Base-by-base conservation (phyloP, 2,888 invertebrate species). In the Amblyjoppa proteus region DNA sequence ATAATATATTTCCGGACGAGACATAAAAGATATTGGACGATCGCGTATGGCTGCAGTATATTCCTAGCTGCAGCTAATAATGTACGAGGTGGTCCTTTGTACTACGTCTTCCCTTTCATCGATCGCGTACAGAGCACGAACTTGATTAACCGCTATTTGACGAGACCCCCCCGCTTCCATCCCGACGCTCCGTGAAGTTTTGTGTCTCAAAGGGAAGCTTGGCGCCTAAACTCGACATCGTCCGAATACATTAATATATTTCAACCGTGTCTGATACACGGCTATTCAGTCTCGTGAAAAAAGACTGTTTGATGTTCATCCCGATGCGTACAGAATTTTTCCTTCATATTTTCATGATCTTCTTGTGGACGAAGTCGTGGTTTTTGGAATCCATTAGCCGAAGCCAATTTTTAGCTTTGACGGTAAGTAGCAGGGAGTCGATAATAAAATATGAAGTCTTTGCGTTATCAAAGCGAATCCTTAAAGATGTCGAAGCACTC, bases 121-220 rank as follows among this genome's bases (percentile, higher is more conserved):
- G 74, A 81, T 81, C 74, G 80, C 28, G 45, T 13, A 74, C 74
- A 31, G 56, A 74, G 74, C 80, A 45, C 68, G 80, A 74, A 81
- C 80, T 74, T 81, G 74, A 81, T 81, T 81, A 81, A 81, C 80
- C 80, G 68, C 80, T 74, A 74, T 81, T 81, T 73, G 80, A 74
- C 25, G 79, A 80, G 79, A 71, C 71, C 64, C 7, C 7, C 20
- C 51, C 51, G 13, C 13, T 41, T 13, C 20, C 20, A 38, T 38
- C 79, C 25, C 64, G 31, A 61, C 61, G 79, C 66, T 73, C 56
- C 25, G 56, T 49, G 74, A 74, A 74, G 74, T 68, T 74, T 81
- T 81, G 74, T 53, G 73, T 81, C 80, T 81, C 80, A 81, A 81
- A 81, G 80, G 74, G 74, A 81, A 66, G 66, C 53, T 81, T 16